Evolutionary conservation across 1,140 invertebrate genomes (phyloP).

Genomic region (Reticulitermes speratus): DNA sequence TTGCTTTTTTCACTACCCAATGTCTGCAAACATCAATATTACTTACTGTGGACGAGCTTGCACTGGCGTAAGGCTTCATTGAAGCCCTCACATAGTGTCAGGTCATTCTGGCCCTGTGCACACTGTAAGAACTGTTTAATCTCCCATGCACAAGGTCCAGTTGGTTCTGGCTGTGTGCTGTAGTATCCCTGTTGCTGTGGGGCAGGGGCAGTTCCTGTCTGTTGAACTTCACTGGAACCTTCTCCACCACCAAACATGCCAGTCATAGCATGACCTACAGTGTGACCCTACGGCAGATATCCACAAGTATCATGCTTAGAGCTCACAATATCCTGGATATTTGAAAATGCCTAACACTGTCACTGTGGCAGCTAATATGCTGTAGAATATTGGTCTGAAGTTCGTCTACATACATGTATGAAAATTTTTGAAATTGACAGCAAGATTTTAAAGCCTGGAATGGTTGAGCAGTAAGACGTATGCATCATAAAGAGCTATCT

Average conservation of each 20-base stretch:
- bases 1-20: too few species aligned
- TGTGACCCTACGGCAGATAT: constrained; percentile 65
- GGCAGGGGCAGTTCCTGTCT: constrained; percentile 43
- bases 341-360: too few species aligned
- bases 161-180: constrained; percentile 43
- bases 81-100: constrained; percentile 87
- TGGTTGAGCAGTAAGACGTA: too few species aligned
- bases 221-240: constrained; percentile 48
- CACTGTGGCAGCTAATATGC: too few species aligned
- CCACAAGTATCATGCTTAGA: not conserved
- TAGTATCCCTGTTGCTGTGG: constrained; percentile 41
- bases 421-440: too few species aligned
- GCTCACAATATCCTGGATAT: not conserved
- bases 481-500: too few species aligned
- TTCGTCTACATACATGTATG: too few species aligned
- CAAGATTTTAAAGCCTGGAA: too few species aligned
- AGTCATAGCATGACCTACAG: constrained; percentile 80
- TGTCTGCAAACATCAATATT: constrained; percentile 10
- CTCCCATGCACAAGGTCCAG: constrained; percentile 82
- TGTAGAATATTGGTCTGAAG: too few species aligned
- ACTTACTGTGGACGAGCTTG: constrained; percentile 60
- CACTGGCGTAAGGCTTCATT: constrained; percentile 91
- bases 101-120: constrained; percentile 78
- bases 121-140: constrained; percentile 87
- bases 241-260: constrained; percentile 77